These are phyloP conservation scores for Falco rusticolus DNA, from an alignment of 2,797 vertebrate species.

Conservation along the genomic window DNA sequence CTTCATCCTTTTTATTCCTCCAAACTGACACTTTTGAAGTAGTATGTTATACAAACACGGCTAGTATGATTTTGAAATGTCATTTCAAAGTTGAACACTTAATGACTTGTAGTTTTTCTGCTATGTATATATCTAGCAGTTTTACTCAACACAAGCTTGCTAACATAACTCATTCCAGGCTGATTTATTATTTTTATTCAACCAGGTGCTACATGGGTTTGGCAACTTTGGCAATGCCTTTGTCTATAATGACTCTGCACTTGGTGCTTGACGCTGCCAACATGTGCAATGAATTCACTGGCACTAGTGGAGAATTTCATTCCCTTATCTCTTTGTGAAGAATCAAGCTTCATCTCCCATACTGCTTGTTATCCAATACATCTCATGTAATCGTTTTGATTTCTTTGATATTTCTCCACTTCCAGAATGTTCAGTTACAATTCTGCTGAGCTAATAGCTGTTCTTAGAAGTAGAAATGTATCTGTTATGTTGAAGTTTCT, in stretches of 20 bases:
- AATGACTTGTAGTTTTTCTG: neutral
- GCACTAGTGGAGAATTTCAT: constrained; percentile 8
- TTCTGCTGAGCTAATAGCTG: neutral
- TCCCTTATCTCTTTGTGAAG: neutral
- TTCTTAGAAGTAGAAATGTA: neutral
- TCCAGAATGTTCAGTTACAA: neutral
- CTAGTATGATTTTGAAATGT: neutral
- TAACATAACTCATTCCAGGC: constrained; percentile 4
- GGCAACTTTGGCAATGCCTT: constrained; percentile 17
- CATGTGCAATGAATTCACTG: rapidly evolving
- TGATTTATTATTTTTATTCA: constrained; percentile 52
- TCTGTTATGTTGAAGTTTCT: neutral
- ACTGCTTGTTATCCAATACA: neutral
- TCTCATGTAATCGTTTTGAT: neutral
- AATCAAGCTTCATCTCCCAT: neutral
- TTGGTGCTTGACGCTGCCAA: constrained; percentile 35
- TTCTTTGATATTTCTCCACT: neutral
- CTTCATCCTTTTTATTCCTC: neutral
- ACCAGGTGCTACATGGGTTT: constrained; percentile 26
- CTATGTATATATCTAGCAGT: neutral
- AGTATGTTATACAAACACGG: neutral
- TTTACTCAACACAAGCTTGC: neutral
- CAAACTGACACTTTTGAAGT: neutral
- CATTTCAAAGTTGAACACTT: constrained; percentile 7
- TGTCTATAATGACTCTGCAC: constrained; percentile 15